These are phyloP conservation scores for Euzophera pinguis DNA, from an alignment of 2,888 invertebrate species.

Conservation along the genomic window DNA sequence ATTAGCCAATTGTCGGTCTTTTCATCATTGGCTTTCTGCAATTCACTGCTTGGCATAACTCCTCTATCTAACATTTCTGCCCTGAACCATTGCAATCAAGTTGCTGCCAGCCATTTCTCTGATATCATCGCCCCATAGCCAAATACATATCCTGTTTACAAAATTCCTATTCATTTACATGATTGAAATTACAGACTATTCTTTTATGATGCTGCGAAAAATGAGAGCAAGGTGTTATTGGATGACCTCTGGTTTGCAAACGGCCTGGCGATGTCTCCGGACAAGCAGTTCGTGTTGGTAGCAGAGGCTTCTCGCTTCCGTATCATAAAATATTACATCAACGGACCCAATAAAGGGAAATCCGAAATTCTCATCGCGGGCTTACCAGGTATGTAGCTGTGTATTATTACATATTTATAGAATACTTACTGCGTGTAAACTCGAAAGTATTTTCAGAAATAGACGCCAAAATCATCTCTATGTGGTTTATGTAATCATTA, in stretches of 20 bases:
- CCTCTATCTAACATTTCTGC: no score
- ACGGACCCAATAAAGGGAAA: slow-evolving; percentile 89
- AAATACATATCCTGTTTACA: neutral
- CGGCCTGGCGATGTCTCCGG: slow-evolving; percentile 89
- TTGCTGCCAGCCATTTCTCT: no score
- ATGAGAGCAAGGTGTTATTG: slow-evolving; percentile 86
- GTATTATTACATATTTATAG: no score
- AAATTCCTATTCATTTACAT: neutral
- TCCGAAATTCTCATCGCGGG: slow-evolving; percentile 90
- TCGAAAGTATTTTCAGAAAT: no score
- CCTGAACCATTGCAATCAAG: no score
- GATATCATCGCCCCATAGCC: no score
- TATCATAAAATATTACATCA: slow-evolving; percentile 88
- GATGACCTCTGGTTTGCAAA: slow-evolving; percentile 92
- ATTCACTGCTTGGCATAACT: no score
- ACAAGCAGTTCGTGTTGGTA: slow-evolving; percentile 90
- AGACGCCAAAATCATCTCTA: no score
- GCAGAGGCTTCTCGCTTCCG: slow-evolving; percentile 84
- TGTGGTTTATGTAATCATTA: no score
- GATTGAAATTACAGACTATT: slow-evolving; percentile 82
- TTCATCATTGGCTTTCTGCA: no score
- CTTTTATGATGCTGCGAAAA: slow-evolving; percentile 88
- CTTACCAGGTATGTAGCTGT: slow-evolving; percentile 85
- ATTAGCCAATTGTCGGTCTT: no score
- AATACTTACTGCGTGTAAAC: no score